Evolutionary conservation across 2,113 vertebrate genomes (phyloP).

Genomic region (Myodes glareolus): DNA sequence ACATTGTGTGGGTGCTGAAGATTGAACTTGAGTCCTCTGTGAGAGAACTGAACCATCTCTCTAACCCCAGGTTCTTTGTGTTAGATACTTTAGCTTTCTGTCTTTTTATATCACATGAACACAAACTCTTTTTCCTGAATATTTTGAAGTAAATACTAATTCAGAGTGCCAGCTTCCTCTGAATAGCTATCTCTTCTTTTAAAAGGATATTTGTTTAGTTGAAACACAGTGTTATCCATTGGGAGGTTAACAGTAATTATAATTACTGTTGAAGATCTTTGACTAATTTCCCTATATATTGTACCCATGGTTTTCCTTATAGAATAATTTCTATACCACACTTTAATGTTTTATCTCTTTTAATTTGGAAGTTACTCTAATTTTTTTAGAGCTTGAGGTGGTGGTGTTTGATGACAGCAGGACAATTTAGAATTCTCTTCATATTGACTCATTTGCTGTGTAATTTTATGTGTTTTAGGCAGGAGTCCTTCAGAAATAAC

Average conservation of each 20-base stretch:
- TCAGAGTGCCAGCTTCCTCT: background rate
- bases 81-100: background rate
- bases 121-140: background rate
- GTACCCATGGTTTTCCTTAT: background rate
- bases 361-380: conserved; percentile 29
- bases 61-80: background rate
- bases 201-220: background rate
- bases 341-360: background rate
- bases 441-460: background rate
- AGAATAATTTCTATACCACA: background rate
- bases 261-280: background rate
- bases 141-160: background rate
- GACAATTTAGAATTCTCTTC: conserved; percentile 33
- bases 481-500: conserved; percentile 26
- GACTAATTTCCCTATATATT: conserved; percentile 2
- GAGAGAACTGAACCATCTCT: background rate
- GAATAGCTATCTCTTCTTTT: background rate
- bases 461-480: conserved; percentile 6
- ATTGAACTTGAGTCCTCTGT: background rate
- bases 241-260: background rate
- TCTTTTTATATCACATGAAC: background rate
- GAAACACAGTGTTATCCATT: background rate
- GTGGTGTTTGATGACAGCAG: background rate
- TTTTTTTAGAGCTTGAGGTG: conserved; percentile 6
- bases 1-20: background rate